Base-by-base conservation (phyloP, 2,113 vertebrate species). In the Rousettus leschenaultii region DNA sequence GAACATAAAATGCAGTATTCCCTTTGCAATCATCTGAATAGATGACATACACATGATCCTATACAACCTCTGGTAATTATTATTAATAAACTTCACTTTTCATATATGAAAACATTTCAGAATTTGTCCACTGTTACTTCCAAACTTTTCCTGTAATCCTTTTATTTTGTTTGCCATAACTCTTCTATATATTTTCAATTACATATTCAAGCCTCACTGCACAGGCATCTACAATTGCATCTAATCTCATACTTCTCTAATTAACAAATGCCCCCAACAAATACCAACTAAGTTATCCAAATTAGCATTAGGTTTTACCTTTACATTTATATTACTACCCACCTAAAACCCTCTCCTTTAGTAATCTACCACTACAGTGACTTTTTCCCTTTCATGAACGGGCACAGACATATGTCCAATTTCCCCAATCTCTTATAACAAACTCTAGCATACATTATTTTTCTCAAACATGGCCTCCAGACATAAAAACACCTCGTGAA, bases 381-480 rank as follows among this genome's bases (percentile, higher is more conserved):
- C 22, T 77, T 92, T 80, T 87, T 95, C 21, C n/a, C 66, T 89
- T 86, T 55, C 33, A 77, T 66, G 18, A 79, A 80, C 15, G 95
- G 15, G 38, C 35, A 95, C 61, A 68, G 78, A 83, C 68, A 24
- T 3, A 83, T 45, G 4, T 35, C 22, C 43, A 68, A 94, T 80
- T 73, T 70, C 38, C 59, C 33, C 82, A 82, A 89, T 2, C 55
- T 94, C 53, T 96, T 93, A 15, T 86, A 95, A 92, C 40, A 94
- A 96, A 91, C 16, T 12, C 68, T 84, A 43, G 83, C 35, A 91
- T 4, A 78, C 5, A 63, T 59, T 48, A 79, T 43, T 66, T 28
- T 92, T 78, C 75, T 87, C 40, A 84, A 95, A 86, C 22, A 91
- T 59, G n/a, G 24, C 40, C 73, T 93, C 68, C 83, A 87, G 48